Conservation (phyloP, 2,113 vertebrate genomes). For the Passer montanus region DNA sequence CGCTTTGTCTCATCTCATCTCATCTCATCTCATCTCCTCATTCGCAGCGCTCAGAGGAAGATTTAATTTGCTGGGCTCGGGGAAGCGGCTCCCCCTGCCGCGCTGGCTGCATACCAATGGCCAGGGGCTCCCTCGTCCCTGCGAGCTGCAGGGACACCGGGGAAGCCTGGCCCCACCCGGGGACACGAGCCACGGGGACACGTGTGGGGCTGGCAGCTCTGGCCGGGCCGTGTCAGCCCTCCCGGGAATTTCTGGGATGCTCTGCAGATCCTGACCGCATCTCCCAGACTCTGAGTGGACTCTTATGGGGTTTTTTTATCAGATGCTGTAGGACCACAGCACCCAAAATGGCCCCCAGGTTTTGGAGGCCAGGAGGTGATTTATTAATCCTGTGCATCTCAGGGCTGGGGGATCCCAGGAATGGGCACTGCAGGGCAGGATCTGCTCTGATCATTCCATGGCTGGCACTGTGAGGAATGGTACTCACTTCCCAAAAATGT, state of each 20-base stretch:
- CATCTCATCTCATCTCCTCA: conserved; percentile 39
- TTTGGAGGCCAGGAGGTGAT: background rate
- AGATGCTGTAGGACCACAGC: background rate
- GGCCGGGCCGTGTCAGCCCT: fast-evolving
- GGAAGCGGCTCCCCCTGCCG: background rate
- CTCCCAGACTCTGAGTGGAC: background rate
- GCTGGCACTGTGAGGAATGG: too few relatives aligned
- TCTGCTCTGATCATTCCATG: fast-evolving
- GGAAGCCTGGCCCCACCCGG: background rate
- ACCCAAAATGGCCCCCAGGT: background rate
- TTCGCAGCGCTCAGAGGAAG: conserved; percentile 34
- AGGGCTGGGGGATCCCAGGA: background rate
- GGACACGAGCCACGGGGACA: background rate
- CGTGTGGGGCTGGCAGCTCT: fast-evolving
- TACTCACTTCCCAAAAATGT: too few relatives aligned
- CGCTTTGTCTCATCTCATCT: conserved; percentile 15
- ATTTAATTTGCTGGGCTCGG: conserved; percentile 52
- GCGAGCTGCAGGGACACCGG: background rate
- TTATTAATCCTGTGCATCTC: background rate
- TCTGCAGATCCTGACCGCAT: background rate
- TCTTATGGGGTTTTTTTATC: background rate
- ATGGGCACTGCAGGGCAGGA: fast-evolving
- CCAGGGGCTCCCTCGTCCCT: background rate
- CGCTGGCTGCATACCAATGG: conserved; percentile 8
- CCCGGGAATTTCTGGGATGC: background rate